Evolutionary conservation across 2,888 invertebrate species (phyloP), one percentile per base, ranked within the genome.

Genomic region (Leucoptera coffeella): DNA sequence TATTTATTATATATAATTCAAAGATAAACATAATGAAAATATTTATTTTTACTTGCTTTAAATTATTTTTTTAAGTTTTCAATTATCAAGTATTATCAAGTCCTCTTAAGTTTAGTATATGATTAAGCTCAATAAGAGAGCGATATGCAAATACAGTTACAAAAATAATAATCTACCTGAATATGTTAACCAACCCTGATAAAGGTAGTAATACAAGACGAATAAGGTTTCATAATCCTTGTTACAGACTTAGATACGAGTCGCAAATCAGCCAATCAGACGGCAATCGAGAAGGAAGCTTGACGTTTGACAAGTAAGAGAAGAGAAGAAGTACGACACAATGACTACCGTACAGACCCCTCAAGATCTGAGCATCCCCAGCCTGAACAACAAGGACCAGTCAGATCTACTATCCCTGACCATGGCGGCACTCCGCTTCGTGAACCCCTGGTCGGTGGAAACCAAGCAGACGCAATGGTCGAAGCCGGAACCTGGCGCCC

Each of bases 351-450:
- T 67, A 21, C 65, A 65, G 45, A 42, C 51, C 27, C 42, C 50
- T 22, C 45, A 51, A 19, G 60, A 61, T 30, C 48, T 61, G 30
- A 60, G 38, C 32, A 50, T 65, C 25, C 37, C 32, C 10, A 40
- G 53, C 12, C 40, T 61, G 12, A 45, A 57, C 1, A 50, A 49
- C 23, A 45, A 43, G 15, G 57, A 60, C 11, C 45, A 55, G 15
- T 44, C 42, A 23, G 59, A 62, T 14, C 41, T 61, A 35, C 39
- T 65, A 19, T 59, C 71, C 13, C 37, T 73, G 1, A 65, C 72
- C 3, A 60, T 72, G 62, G 61, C 72, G 4, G 72, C 73, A 4
- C 48, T 73, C 12, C 58, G 65, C 4, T 46, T 73, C 13, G 59
- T 62, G 20, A 64, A 47, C 40, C 67, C 69, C 0, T 67, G 65